Base-by-base conservation (phyloP, 2,797 vertebrate genomes). In the Cirrhinus molitorella region DNA sequence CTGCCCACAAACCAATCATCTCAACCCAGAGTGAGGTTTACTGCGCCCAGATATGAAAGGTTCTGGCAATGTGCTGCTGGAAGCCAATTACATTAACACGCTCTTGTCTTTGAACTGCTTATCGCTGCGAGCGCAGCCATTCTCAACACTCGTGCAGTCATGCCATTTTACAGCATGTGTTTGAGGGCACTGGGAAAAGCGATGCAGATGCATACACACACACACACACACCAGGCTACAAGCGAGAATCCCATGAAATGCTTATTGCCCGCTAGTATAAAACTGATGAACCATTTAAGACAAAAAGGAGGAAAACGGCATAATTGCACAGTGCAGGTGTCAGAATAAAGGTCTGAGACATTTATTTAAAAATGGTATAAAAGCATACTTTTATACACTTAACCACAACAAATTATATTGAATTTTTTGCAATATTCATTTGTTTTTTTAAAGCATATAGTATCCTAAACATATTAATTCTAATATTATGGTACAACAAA, bases 101-200 rank as follows among this genome's bases (percentile, higher is more conserved):
- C 93, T 93, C 92, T 90, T 92, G 93, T 93, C 94, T 95, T 95
- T 96, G 94, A 96, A 94, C 94, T 95, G 94, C 95, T 96, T 96
- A 96, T 96, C 94, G 91, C 92, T 93, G 92, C 88, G 88, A 95
- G 93, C 92, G 78, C 94, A 95, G 94, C 92, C 87, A 89, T 91
- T 93, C 92, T 90, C 91, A 92, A 92, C 93, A 91, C 93, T 92
- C 88, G 81, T 90, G 92, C 92, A 43, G 73, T 55, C 79, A 55
- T 70, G 80, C 80, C 78, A 81, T 83, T 83, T 67, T 31, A 70
- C 70, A 79, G 71, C 37, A 76, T 49, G 47, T 47, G 80, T 66
- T 79, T 40, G 75, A 81, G 88, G 85, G 83, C 83, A 73, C 72
- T 75, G 87, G 89, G 89, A 89, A 92, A 91, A 89, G 85, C 74